A percentile compares a stretch with the other conserved stretches of the same genome.
Evolutionary conservation across 2,797 vertebrate species (phyloP).

Genomic region (Trachops cirrhosus): DNA sequence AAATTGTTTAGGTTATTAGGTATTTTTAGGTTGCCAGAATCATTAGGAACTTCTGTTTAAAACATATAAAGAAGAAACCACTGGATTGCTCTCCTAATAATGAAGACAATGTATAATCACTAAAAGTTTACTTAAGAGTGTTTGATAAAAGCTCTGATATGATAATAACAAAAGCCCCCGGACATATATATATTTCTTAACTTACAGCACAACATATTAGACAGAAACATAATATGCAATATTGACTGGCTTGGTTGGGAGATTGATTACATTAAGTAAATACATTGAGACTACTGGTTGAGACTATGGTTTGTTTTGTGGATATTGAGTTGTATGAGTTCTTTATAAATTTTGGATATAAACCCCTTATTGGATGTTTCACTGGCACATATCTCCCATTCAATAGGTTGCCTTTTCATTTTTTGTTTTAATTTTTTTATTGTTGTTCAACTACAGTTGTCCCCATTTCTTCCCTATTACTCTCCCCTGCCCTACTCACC

Average conservation of each 20-base stretch:
- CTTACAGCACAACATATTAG: not conserved
- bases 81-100: not conserved
- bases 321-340: no score
- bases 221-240: not conserved
- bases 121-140: not conserved
- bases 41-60: not conserved
- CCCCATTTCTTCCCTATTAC: no score
- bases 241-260: not conserved
- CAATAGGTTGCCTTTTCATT: no score
- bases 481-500: no score
- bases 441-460: no score
- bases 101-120: not conserved
- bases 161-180: not conserved
- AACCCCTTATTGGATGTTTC: no score
- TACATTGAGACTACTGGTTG: not conserved
- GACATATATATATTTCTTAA: not conserved
- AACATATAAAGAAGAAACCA: not conserved
- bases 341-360: no score
- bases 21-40: not conserved
- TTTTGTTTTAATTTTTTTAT: no score
- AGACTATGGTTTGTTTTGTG: no score
- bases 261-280: not conserved
- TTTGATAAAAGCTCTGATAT: not conserved
- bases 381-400: no score
- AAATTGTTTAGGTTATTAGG: not conserved